A percentile compares a stretch with the other conserved stretches of the same genome.
Conservation (phyloP, 2,113 vertebrate genomes). For the Vombatus ursinus region DNA sequence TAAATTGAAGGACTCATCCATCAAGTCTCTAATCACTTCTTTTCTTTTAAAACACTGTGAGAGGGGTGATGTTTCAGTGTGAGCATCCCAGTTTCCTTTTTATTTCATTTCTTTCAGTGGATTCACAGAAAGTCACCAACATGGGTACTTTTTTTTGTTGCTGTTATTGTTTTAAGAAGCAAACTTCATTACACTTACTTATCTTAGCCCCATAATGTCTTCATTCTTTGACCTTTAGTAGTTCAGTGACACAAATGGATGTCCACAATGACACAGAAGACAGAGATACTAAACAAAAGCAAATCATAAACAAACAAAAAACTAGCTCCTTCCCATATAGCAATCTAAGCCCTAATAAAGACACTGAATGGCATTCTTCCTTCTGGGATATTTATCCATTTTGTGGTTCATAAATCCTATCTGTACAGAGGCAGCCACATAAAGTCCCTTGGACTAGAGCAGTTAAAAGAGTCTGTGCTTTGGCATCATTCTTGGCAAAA, state of each 20-base stretch:
- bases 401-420: background rate
- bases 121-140: constrained; percentile 6
- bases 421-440: background rate
- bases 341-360: background rate
- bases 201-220: background rate
- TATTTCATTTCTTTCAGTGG: constrained; percentile 29
- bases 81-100: background rate
- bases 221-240: background rate
- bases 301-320: background rate
- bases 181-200: constrained; percentile 8
- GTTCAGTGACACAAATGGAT: no score
- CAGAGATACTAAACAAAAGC: no score
- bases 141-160: background rate
- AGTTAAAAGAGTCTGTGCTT: constrained; percentile 44
- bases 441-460: background rate
- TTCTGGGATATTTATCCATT: background rate
- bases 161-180: constrained; percentile 27
- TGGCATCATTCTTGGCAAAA: constrained; percentile 11
- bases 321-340: background rate
- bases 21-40: constrained; percentile 43
- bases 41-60: background rate
- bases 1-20: constrained; percentile 43
- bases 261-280: no score
- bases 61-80: background rate
- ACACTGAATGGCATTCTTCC: background rate